phyloP scores from a whole-genome alignment of 35 echinoderm and acorn worm genomes.

The Diadema setosum region DNA sequence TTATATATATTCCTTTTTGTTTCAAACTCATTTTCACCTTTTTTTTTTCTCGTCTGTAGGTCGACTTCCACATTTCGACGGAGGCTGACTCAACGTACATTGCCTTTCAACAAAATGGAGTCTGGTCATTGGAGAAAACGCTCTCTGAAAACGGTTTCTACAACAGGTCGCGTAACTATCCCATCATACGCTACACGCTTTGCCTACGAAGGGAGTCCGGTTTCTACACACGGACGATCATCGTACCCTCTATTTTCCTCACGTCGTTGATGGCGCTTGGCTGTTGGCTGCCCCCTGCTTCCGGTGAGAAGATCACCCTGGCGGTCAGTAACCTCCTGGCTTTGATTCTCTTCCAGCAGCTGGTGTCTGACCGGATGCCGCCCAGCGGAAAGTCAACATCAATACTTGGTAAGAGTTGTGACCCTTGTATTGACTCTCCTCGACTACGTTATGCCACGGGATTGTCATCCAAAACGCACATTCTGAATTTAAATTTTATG shows the following conservation, averaged over 20 bases:
- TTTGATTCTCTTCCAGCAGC: slow-evolving; percentile 72
- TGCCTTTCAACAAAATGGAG: background rate
- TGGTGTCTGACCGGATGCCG: slow-evolving; percentile 49
- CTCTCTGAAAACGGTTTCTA: background rate
- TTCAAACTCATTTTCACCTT: no score
- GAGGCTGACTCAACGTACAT: background rate
- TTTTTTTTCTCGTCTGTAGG: no score
- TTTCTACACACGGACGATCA: slow-evolving; percentile 7
- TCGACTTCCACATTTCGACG: background rate
- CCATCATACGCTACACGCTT: background rate
- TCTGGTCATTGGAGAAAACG: background rate
- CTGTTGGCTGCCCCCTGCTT: slow-evolving; percentile 47
- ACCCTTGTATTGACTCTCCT: background rate
- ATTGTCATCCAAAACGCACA: no score
- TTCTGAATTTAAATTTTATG: no score
- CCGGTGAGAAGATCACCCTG: slow-evolving; percentile 78
- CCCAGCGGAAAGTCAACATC: slow-evolving; percentile 51
- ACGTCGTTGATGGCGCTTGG: slow-evolving; percentile 23
- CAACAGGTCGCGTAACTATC: background rate
- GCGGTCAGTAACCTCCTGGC: slow-evolving; percentile 76
- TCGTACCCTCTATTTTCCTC: slow-evolving; percentile 9
- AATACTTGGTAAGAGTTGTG: slow-evolving; percentile 51
- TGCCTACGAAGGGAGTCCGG: background rate
- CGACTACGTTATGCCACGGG: background rate
- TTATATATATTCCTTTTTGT: no score